These are phyloP conservation scores for Cantharis rufa DNA, from an alignment of 2,888 invertebrate species.

Conservation along the genomic window DNA sequence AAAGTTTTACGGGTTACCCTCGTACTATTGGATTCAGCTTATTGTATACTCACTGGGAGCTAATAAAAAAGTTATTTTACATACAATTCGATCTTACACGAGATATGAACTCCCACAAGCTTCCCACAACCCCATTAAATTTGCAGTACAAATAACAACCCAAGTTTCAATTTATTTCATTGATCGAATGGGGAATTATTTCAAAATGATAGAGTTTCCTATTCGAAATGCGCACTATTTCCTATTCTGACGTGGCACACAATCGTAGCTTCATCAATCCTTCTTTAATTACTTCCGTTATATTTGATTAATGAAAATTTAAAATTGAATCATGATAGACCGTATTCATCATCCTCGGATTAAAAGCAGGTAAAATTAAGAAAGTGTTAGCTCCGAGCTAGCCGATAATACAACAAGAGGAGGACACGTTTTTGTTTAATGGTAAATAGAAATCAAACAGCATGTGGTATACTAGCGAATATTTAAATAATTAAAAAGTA, in stretches of 20 bases:
- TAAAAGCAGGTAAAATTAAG: too few species aligned
- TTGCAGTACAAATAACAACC: background rate
- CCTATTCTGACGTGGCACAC: conserved; percentile 6
- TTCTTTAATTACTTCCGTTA: conserved; percentile 12
- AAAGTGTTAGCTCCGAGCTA: too few species aligned
- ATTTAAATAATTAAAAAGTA: background rate
- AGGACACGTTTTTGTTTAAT: background rate
- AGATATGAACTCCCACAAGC: background rate
- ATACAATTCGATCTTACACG: background rate
- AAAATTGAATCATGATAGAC: background rate
- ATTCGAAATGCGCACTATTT: conserved; percentile 3
- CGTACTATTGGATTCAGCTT: too few species aligned
- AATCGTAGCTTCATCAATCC: conserved; percentile 8
- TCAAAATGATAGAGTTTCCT: background rate
- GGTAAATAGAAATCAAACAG: background rate
- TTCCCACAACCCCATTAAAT: background rate
- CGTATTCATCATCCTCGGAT: background rate
- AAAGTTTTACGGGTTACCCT: too few species aligned
- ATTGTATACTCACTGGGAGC: too few species aligned
- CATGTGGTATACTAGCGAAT: background rate
- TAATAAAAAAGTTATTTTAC: too few species aligned
- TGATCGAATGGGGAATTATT: background rate
- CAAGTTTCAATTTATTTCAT: background rate
- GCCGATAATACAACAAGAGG: too few species aligned
- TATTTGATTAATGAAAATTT: background rate